Evolutionary conservation across 1,140 invertebrate species (phyloP).

Genomic region (Neodiprion pinetum): DNA sequence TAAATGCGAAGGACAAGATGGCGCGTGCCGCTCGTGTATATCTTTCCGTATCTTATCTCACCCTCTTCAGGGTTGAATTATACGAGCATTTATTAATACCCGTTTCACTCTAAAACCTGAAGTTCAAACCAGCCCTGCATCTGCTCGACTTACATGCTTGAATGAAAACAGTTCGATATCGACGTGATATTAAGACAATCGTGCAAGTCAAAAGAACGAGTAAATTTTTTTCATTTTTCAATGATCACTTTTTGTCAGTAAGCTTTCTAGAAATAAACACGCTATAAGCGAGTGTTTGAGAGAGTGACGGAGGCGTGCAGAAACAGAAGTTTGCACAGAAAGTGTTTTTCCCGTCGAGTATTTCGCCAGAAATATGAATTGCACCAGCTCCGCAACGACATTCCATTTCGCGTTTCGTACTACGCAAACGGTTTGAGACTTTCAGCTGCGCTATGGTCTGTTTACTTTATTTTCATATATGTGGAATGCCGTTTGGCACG

Average conservation of each 20-base stretch:
- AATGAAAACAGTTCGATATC: neutral
- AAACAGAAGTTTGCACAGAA: neutral
- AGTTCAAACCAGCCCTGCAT: neutral
- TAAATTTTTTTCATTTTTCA: neutral
- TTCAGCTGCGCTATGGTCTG: slow-evolving; percentile 41
- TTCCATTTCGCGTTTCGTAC: slow-evolving; percentile 53
- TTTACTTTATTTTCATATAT: slow-evolving; percentile 53
- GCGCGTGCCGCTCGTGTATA: neutral
- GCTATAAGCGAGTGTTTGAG: neutral
- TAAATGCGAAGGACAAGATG: neutral
- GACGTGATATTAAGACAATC: neutral
- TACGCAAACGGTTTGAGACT: slow-evolving; percentile 49
- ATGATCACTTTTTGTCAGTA: no score
- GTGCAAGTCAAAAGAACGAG: neutral
- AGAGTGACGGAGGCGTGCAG: neutral
- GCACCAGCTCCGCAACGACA: slow-evolving; percentile 40
- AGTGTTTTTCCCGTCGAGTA: neutral
- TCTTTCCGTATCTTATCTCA: neutral
- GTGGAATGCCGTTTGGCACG: slow-evolving; percentile 49
- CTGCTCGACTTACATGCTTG: neutral
- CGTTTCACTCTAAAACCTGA: neutral
- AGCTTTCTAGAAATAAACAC: neutral
- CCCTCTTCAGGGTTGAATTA: neutral
- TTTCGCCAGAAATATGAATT: neutral
- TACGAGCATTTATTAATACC: neutral